phyloP scores from a whole-genome alignment of 2,888 invertebrate species.

The Morinoia aosen region DNA sequence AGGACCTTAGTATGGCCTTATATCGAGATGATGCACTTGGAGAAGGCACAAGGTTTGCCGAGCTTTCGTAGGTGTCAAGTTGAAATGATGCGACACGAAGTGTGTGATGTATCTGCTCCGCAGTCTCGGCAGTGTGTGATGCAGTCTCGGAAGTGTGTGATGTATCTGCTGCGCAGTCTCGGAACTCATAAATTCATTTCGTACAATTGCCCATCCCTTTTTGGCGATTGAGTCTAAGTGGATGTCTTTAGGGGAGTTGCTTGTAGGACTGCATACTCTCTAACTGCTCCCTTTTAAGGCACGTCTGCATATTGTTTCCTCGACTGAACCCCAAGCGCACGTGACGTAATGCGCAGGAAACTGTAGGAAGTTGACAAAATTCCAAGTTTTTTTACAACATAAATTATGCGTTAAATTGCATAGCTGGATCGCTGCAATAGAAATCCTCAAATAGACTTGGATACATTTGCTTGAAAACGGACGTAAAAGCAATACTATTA shows the following conservation, averaged over 20 bases:
- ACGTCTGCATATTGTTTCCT: not conserved
- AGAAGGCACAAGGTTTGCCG: too few species aligned
- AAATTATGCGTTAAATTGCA: not conserved
- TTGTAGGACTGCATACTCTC: not conserved
- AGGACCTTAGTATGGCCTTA: too few species aligned
- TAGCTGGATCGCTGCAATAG: too few species aligned
- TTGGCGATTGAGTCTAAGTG: not conserved
- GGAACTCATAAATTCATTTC: not conserved
- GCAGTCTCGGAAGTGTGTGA: too few species aligned
- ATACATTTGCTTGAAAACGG: too few species aligned
- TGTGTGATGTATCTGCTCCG: not conserved
- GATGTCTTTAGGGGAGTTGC: not conserved
- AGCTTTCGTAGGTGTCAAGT: too few species aligned
- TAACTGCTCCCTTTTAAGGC: not conserved
- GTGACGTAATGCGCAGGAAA: not conserved
- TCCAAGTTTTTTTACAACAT: not conserved
- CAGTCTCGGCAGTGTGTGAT: too few species aligned
- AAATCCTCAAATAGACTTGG: too few species aligned
- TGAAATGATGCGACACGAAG: too few species aligned
- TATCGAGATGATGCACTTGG: too few species aligned
- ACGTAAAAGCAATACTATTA: too few species aligned
- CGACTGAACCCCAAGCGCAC: not conserved
- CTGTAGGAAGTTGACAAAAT: not conserved
- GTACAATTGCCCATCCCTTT: not conserved
- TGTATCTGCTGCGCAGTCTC: not conserved